A percentile compares a stretch with the other conserved stretches of the same genome.
phyloP scores from a whole-genome alignment of 2,797 vertebrate genomes.

The Salarias fasciatus region DNA sequence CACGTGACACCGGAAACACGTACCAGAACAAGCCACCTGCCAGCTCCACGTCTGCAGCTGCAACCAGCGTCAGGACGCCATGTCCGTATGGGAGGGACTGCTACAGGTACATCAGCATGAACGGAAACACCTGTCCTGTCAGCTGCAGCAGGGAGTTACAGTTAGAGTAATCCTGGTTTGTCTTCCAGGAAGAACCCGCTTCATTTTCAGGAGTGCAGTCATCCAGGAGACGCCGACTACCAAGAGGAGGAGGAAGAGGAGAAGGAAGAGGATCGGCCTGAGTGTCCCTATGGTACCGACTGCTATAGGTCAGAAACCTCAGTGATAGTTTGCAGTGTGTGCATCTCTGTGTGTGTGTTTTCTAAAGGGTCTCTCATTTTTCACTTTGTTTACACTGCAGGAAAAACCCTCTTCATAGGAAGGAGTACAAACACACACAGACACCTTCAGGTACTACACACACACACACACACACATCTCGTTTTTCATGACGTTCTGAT shows the following conservation, averaged over 20 bases:
- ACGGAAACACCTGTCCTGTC: neutral
- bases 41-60: no score
- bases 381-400: conserved; percentile 51
- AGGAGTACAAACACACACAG: conserved; percentile 78
- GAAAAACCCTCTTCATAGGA: conserved; percentile 81
- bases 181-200: conserved; percentile 80
- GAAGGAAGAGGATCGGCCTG: conserved; percentile 47
- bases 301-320: conserved; percentile 80
- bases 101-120: conserved; percentile 89
- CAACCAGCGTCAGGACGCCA: conserved; percentile 60
- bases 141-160: no score
- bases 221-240: conserved; percentile 80
- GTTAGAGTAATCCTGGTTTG: neutral
- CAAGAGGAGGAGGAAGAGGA: conserved; percentile 51
- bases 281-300: conserved; percentile 81
- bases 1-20: no score
- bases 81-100: conserved; percentile 91
- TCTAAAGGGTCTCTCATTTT: neutral
- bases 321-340: no score
- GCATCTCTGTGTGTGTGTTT: neutral
- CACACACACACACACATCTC: conserved; percentile 39
- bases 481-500: no score
- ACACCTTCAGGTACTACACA: conserved; percentile 34
- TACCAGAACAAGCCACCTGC: no score
- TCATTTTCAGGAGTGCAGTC: conserved; percentile 82